Evolutionary conservation across 2,888 invertebrate species (phyloP).

Genomic region (Diadromus collaris): DNA sequence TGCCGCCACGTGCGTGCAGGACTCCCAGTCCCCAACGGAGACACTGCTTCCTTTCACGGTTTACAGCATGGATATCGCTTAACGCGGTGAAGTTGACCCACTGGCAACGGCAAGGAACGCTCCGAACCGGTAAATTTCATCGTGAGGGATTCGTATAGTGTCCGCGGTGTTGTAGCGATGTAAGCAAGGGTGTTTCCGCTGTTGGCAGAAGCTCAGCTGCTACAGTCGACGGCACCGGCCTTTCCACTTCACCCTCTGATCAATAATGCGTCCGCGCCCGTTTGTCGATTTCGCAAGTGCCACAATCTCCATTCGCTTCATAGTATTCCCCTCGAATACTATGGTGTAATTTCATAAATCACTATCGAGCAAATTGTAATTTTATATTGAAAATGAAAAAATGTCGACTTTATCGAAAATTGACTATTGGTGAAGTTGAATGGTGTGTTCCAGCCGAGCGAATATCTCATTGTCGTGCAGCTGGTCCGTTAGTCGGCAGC

Average conservation of each 20-base stretch:
- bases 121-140: constrained; percentile 5
- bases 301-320: constrained; percentile 57
- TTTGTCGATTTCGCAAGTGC: constrained; percentile 49
- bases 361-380: neutral
- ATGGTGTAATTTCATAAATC: constrained; percentile 5
- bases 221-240: constrained; percentile 53
- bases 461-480: constrained; percentile 6
- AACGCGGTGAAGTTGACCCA: constrained; percentile 11
- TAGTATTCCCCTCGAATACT: neutral
- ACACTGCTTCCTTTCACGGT: constrained; percentile 28
- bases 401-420: neutral
- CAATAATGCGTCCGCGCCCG: constrained; percentile 67
- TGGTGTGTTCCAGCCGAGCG: constrained; percentile 8
- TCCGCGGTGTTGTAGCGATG: neutral
- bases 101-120: neutral
- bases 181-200: constrained; percentile 63
- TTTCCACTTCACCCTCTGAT: constrained; percentile 65
- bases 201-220: constrained; percentile 66
- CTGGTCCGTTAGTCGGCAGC: constrained; percentile 5
- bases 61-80: neutral
- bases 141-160: neutral
- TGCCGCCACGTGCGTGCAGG: constrained; percentile 70
- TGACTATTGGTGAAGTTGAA: neutral
- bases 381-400: neutral
- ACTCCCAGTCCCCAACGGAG: constrained; percentile 15